Evolutionary conservation across 2,797 vertebrate species (phyloP).

Genomic region (Naso thynnoides): DNA sequence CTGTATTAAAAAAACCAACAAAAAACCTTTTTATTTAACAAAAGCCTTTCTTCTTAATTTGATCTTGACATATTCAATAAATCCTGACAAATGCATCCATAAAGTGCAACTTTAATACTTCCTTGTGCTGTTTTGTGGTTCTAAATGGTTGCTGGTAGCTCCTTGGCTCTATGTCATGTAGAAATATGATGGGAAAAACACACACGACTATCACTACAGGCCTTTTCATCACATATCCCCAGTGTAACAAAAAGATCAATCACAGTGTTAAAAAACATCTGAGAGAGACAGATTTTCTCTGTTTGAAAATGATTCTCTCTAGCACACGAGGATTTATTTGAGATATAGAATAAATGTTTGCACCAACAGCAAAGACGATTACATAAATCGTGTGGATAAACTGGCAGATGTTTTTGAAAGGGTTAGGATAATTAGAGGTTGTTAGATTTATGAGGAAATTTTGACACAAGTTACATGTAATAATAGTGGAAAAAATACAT

Average conservation of each 20-base stretch:
- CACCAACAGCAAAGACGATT: background rate
- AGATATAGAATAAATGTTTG: conserved; percentile 31
- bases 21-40: background rate
- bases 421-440: conserved; percentile 3
- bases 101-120: background rate
- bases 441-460: background rate
- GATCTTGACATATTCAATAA: background rate
- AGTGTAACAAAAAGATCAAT: conserved; percentile 41
- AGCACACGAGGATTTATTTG: conserved; percentile 25
- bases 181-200: conserved; percentile 41
- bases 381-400: conserved; percentile 27
- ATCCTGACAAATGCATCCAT: conserved; percentile 20
- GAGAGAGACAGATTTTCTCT: conserved; percentile 23
- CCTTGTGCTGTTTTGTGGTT: background rate
- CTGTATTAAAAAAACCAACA: no score
- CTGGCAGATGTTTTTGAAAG: conserved; percentile 21
- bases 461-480: background rate
- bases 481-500: background rate
- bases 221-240: conserved; percentile 47
- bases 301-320: conserved; percentile 47
- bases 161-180: conserved; percentile 22
- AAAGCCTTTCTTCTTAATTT: conserved; percentile 9
- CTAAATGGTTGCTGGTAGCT: conserved; percentile 19
- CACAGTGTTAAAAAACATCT: conserved; percentile 8
- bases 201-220: conserved; percentile 27